Evolutionary conservation across 2,797 vertebrate genomes (phyloP).

Genomic region (Microctenopoma lineatum): DNA sequence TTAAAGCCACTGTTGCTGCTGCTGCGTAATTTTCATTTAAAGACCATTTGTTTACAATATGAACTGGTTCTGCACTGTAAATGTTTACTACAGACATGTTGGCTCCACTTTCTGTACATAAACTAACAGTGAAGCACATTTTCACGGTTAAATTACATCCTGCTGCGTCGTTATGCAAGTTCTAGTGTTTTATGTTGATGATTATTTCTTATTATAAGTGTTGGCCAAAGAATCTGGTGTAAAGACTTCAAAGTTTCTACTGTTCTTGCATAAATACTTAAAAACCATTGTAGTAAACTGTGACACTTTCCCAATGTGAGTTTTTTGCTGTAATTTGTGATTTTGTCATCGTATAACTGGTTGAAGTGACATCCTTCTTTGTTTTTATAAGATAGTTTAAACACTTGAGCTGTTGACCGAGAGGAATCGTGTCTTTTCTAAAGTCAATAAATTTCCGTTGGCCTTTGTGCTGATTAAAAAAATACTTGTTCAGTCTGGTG

Average conservation of each 20-base stretch:
- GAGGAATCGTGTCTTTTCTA: slow-evolving; percentile 43
- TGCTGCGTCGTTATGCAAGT: slow-evolving; percentile 33
- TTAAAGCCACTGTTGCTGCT: slow-evolving; percentile 33
- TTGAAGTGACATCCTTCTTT: slow-evolving; percentile 16
- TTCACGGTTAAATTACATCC: slow-evolving; percentile 3
- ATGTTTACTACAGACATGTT: slow-evolving; percentile 18
- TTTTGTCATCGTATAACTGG: slow-evolving; percentile 10
- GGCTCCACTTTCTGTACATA: slow-evolving; percentile 13
- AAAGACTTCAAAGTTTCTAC: slow-evolving; percentile 52
- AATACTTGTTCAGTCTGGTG: slow-evolving; percentile 26
- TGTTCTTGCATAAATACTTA: slow-evolving; percentile 26
- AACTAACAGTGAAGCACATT: slow-evolving; percentile 25
- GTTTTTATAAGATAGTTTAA: slow-evolving; percentile 29
- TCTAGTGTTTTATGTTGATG: slow-evolving; percentile 31
- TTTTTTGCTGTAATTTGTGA: slow-evolving; percentile 36
- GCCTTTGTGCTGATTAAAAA: slow-evolving; percentile 36
- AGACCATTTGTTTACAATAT: slow-evolving; percentile 50
- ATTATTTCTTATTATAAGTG: slow-evolving; percentile 16
- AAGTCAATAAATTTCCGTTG: slow-evolving; percentile 44
- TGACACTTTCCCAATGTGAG: slow-evolving; percentile 44
- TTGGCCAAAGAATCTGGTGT: slow-evolving; percentile 50
- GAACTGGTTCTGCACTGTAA: slow-evolving; percentile 30
- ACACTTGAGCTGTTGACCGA: slow-evolving; percentile 27
- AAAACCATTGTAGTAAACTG: slow-evolving; percentile 45
- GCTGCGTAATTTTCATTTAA: slow-evolving; percentile 24